Evolutionary conservation across 2,888 invertebrate species (phyloP).

Genomic region (Teleogryllus oceanicus): DNA sequence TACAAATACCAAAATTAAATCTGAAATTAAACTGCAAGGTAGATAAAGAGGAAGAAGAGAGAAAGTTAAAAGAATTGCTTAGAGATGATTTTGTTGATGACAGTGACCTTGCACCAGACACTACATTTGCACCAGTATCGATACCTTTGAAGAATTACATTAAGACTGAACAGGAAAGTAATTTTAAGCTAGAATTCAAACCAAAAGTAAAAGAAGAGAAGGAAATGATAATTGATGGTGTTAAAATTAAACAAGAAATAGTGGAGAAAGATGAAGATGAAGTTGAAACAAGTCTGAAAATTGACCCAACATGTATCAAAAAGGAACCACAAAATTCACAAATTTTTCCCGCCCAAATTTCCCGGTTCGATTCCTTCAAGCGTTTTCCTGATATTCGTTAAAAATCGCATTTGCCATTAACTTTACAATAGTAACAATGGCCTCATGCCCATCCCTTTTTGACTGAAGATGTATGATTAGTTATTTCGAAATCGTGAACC

Average conservation of each 20-base stretch:
- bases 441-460: too few relatives aligned
- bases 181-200: constrained; percentile 20
- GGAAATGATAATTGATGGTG: constrained; percentile 12
- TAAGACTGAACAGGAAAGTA: constrained; percentile 38
- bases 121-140: constrained; percentile 42
- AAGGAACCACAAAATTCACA: background rate
- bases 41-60: constrained; percentile 45
- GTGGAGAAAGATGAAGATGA: constrained; percentile 22
- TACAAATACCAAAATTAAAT: constrained; percentile 4
- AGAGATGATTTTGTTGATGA: constrained; percentile 48
- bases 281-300: constrained; percentile 21
- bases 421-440: too few relatives aligned
- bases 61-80: constrained; percentile 44
- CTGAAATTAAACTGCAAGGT: constrained; percentile 39
- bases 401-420: too few relatives aligned
- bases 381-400: too few relatives aligned
- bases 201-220: background rate
- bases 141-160: constrained; percentile 42
- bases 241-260: constrained; percentile 29
- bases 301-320: background rate
- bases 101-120: constrained; percentile 39
- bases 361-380: too few relatives aligned
- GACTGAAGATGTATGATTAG: too few relatives aligned
- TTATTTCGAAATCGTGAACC: too few relatives aligned
- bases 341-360: too few relatives aligned